Conservation (phyloP, 2,888 invertebrate species). For the Microchrysa polita region DNA sequence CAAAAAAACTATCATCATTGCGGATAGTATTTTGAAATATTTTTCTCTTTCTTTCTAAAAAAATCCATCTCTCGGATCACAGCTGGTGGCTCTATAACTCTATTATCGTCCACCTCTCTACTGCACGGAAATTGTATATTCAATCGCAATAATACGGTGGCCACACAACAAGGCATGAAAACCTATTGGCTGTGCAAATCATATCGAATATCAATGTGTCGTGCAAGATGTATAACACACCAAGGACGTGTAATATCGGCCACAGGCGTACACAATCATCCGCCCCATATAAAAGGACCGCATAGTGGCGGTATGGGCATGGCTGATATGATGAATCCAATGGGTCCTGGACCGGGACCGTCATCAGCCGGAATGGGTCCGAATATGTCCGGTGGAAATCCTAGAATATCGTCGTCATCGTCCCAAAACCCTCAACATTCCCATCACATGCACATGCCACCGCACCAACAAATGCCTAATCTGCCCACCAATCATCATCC, state of each 20-base stretch:
- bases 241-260: conserved; percentile 64
- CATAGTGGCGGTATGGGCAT: conserved; percentile 9
- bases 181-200: conserved; percentile 65
- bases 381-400: not conserved
- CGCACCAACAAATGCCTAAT: conserved; percentile 39
- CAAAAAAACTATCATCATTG: not conserved
- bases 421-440: conserved; percentile 54
- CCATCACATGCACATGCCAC: conserved; percentile 55
- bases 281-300: conserved; percentile 61
- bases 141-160: conserved; percentile 65
- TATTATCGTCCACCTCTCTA: conserved; percentile 64
- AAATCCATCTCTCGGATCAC: not conserved
- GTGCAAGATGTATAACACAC: conserved; percentile 64
- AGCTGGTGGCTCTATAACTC: conserved; percentile 62
- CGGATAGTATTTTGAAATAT: conserved; percentile 3
- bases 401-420: conserved; percentile 19
- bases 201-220: conserved; percentile 64
- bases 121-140: conserved; percentile 64
- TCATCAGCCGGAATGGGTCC: conserved; percentile 3
- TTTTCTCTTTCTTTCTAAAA: not conserved
- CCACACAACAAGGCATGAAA: conserved; percentile 65
- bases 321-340: conserved; percentile 35
- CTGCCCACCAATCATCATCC: conserved; percentile 39
- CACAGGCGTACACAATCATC: conserved; percentile 64
- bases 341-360: not conserved